Evolutionary conservation across 2,797 vertebrate genomes (phyloP).

Genomic region (Bucorvus abyssinicus): DNA sequence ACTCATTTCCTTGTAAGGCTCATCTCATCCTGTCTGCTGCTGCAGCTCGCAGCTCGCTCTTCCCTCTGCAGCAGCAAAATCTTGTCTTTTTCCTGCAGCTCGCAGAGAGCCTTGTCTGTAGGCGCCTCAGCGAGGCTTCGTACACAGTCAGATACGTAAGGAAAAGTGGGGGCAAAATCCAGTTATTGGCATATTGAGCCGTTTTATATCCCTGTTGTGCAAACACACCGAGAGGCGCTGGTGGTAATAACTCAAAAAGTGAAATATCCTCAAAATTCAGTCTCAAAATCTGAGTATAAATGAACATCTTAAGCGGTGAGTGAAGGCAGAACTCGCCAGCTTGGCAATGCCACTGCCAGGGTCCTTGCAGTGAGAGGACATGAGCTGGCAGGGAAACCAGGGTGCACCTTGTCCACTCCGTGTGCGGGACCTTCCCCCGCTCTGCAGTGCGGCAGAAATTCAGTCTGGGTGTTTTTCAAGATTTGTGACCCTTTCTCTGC

Average conservation of each 20-base stretch:
- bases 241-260: too few species aligned
- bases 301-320: too few species aligned
- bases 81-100: background rate
- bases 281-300: background rate
- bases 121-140: fast-evolving
- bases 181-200: background rate
- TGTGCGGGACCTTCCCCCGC: background rate
- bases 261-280: background rate
- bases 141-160: fast-evolving
- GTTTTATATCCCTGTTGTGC: background rate
- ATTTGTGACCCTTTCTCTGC: background rate
- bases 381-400: too few species aligned
- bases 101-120: fast-evolving
- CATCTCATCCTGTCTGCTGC: background rate
- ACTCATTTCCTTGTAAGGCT: slow-evolving; percentile 57
- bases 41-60: background rate
- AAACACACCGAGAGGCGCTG: fast-evolving
- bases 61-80: background rate
- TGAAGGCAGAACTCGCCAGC: too few species aligned
- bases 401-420: too few species aligned
- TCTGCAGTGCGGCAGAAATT: background rate
- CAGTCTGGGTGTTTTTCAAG: background rate
- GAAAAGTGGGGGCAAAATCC: background rate
- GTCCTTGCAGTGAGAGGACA: too few species aligned
- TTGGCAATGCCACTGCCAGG: slow-evolving; percentile 11